Percentiles rank a stretch among this genome's conserved stretches.
phyloP scores from a whole-genome alignment of 2,797 vertebrate genomes.

The Benthosema pterotum region DNA sequence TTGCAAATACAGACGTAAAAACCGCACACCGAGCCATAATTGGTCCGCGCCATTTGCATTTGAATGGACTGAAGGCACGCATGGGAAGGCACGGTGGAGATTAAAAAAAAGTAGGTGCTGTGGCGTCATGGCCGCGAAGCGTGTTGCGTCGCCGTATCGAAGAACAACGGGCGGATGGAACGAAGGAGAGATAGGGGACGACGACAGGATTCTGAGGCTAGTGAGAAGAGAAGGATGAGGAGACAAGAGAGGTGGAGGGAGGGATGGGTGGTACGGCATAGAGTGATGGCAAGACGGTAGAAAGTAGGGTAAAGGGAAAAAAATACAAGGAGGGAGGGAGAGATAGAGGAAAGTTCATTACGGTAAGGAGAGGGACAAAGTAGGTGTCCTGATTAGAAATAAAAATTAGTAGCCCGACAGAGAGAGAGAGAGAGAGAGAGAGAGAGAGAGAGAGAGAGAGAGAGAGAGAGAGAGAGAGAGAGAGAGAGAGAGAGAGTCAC shows the following conservation, averaged over 20 bases:
- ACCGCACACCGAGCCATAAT: slow-evolving; percentile 68
- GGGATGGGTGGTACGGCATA: slow-evolving; percentile 8
- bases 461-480: no score
- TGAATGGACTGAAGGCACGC: slow-evolving; percentile 66
- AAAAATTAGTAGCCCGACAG: slow-evolving; percentile 23
- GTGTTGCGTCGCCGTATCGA: no score
- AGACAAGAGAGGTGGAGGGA: slow-evolving; percentile 1
- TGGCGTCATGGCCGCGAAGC: slow-evolving; percentile 9
- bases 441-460: slow-evolving; percentile 1
- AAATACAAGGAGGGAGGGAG: slow-evolving; percentile 20
- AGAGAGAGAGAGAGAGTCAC: no score
- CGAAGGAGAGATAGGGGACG: not conserved
- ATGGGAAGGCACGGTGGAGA: slow-evolving; percentile 27
- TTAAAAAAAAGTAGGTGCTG: no score
- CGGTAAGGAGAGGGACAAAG: not conserved
- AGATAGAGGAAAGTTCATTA: not conserved
- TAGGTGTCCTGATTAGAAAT: slow-evolving; percentile 46
- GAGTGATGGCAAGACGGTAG: not conserved
- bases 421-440: not conserved
- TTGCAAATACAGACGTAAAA: slow-evolving; percentile 70
- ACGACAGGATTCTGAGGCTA: not conserved
- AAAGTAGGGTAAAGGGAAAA: slow-evolving; percentile 21
- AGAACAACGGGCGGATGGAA: not conserved
- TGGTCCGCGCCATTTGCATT: slow-evolving; percentile 77
- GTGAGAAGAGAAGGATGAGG: not conserved